Evolutionary conservation across 2,113 vertebrate genomes (phyloP).

Genomic region (Triplophysa dalaica): DNA sequence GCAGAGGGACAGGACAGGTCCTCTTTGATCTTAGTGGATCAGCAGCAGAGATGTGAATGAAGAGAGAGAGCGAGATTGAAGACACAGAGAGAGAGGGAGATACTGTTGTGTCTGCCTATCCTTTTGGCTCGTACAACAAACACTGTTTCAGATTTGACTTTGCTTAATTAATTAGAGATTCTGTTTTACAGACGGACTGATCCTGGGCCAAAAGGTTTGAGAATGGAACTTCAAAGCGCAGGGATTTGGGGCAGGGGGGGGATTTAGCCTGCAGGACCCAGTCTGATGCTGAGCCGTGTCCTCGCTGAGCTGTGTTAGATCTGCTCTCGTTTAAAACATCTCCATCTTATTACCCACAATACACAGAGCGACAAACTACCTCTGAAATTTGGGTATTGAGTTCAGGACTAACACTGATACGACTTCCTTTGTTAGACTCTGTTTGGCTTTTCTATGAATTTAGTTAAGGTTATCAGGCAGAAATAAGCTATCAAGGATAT

Average conservation of each 20-base stretch:
- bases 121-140: conserved; percentile 98
- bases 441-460: neutral
- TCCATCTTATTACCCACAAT: conserved; percentile 41
- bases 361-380: conserved; percentile 28
- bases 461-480: neutral
- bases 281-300: conserved; percentile 42
- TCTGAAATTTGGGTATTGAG: conserved; percentile 31
- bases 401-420: conserved; percentile 1
- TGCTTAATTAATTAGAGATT: conserved; percentile 99
- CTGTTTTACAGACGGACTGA: conserved; percentile 97
- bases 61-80: neutral
- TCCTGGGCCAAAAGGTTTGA: conserved; percentile 97
- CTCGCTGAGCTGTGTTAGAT: conserved; percentile 48
- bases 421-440: neutral
- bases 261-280: conserved; percentile 72
- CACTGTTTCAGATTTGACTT: conserved; percentile 99
- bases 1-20: conserved; percentile 79
- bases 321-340: conserved; percentile 52
- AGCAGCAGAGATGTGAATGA: conserved; percentile 62
- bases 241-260: conserved; percentile 82
- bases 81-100: conserved; percentile 67
- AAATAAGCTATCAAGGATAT: neutral
- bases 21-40: conserved; percentile 89
- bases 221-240: conserved; percentile 96
- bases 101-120: conserved; percentile 89